Evolutionary conservation across 2,113 vertebrate genomes (phyloP).

Genomic region (Oxyruncus cristatus): DNA sequence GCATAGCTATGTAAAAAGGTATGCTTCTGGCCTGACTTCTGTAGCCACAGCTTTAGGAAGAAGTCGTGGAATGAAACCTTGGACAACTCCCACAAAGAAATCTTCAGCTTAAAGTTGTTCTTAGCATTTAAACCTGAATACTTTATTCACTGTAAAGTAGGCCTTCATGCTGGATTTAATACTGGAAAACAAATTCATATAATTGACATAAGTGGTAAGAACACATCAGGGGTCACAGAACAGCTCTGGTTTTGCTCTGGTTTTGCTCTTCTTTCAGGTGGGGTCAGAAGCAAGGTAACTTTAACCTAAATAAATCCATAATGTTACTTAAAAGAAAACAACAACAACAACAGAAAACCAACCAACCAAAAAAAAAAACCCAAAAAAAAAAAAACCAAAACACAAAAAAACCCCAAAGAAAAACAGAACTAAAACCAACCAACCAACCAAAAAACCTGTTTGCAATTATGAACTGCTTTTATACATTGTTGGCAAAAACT

Average conservation of each 20-base stretch:
- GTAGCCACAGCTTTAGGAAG: neutral
- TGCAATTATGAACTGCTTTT: neutral
- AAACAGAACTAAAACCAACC: neutral
- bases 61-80: neutral
- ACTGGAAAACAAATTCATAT: neutral
- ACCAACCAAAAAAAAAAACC: neutral
- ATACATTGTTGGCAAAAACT: neutral
- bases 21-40: neutral
- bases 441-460: neutral
- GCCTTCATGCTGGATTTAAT: neutral
- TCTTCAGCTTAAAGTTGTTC: neutral
- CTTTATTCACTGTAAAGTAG: neutral
- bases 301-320: neutral
- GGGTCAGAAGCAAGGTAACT: neutral
- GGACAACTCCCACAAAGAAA: neutral
- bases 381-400: too few relatives aligned
- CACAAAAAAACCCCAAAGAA: too few relatives aligned
- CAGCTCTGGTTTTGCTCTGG: neutral
- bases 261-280: neutral
- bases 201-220: neutral
- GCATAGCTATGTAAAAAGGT: slow-evolving; percentile 4
- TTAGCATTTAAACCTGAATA: neutral
- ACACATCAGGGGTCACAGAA: neutral
- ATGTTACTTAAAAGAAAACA: neutral
- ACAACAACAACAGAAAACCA: too few relatives aligned